Evolutionary conservation across 2,113 vertebrate genomes (phyloP).

Genomic region (Recurvirostra avosetta): DNA sequence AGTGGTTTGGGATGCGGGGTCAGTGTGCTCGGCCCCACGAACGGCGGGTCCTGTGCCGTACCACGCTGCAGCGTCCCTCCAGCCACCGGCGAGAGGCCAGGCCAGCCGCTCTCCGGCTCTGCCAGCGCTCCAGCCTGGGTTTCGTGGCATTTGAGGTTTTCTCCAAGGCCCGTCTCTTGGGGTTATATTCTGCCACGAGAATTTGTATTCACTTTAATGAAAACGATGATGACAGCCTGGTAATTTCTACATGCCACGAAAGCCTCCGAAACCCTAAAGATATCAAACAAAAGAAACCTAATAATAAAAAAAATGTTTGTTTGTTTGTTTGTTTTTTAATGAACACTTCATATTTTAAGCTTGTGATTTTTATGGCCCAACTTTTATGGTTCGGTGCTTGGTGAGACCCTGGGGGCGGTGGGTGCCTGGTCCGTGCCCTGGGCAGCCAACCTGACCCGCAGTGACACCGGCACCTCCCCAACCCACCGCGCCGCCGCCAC

Average conservation of each 20-base stretch:
- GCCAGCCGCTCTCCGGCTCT: not conserved
- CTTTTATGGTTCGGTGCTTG: fast-evolving
- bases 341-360: fast-evolving
- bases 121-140: fast-evolving
- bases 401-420: not conserved
- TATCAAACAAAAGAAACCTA: not conserved
- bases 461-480: not conserved
- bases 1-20: fast-evolving
- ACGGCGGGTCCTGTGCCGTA: not conserved
- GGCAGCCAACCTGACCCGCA: not conserved
- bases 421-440: not conserved
- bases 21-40: fast-evolving
- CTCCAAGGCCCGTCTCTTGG: not conserved
- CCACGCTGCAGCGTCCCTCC: not conserved
- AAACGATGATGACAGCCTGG: not conserved
- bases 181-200: not conserved
- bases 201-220: not conserved
- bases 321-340: not conserved
- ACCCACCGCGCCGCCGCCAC: not conserved
- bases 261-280: not conserved
- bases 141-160: not conserved
- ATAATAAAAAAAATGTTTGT: not conserved
- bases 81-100: not conserved
- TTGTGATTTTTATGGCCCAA: not conserved
- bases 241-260: not conserved